Percentiles rank a stretch among this genome's conserved stretches.
These are phyloP conservation scores for Carabus problematicus DNA, from an alignment of 2,888 invertebrate species.

Conservation along the genomic window DNA sequence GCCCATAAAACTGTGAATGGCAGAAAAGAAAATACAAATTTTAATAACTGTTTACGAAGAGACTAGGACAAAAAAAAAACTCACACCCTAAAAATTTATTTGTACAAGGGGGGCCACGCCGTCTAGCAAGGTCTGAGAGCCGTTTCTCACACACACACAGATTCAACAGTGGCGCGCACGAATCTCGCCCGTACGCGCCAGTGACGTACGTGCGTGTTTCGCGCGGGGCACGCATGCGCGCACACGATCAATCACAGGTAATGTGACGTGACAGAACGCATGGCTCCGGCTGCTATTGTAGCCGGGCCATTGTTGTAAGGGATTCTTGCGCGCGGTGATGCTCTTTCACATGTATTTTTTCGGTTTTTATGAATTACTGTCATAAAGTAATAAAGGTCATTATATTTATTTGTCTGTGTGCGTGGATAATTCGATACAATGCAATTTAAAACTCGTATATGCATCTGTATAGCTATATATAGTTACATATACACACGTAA, in stretches of 20 bases:
- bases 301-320: slow-evolving; percentile 58
- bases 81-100: slow-evolving; percentile 55
- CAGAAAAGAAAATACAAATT: slow-evolving; percentile 50
- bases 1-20: slow-evolving; percentile 40
- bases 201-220: not conserved
- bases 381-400: slow-evolving; percentile 45
- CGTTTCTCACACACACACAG: slow-evolving; percentile 39
- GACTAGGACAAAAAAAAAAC: slow-evolving; percentile 52
- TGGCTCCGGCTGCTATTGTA: slow-evolving; percentile 60
- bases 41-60: slow-evolving; percentile 51
- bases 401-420: slow-evolving; percentile 43
- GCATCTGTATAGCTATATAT: slow-evolving; percentile 22
- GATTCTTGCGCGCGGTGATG: slow-evolving; percentile 47
- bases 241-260: slow-evolving; percentile 59
- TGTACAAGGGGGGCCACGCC: slow-evolving; percentile 56
- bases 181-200: slow-evolving; percentile 39
- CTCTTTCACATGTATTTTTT: slow-evolving; percentile 54
- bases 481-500: not conserved
- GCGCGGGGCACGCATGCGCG: not conserved
- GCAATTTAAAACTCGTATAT: slow-evolving; percentile 39
- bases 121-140: slow-evolving; percentile 51
- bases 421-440: slow-evolving; percentile 41
- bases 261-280: slow-evolving; percentile 61
- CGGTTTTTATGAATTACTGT: slow-evolving; percentile 54
- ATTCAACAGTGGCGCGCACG: slow-evolving; percentile 3